These are phyloP conservation scores for Trematocara unimaculatum DNA, from an alignment of 2,113 vertebrate species.

Conservation along the genomic window DNA sequence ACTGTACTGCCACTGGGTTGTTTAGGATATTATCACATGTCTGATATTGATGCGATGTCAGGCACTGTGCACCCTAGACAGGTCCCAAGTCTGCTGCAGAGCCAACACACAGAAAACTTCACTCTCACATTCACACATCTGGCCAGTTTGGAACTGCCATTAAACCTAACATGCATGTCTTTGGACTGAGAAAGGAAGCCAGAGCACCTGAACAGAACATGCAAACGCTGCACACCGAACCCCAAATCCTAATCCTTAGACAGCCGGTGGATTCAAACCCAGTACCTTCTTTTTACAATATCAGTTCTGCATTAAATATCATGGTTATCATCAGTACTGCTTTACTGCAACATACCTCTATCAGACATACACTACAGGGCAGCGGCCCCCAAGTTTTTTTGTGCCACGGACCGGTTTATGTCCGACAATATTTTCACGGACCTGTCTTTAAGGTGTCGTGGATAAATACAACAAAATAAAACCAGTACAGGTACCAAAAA, in stretches of 20 bases:
- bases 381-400: rapidly evolving
- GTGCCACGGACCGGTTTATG: rapidly evolving
- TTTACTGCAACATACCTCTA: neutral
- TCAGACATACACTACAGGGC: neutral
- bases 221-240: neutral
- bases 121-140: neutral
- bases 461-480: neutral
- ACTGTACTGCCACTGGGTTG: neutral
- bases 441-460: neutral
- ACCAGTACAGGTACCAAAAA: neutral
- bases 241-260: neutral
- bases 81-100: rapidly evolving
- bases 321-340: neutral
- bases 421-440: neutral
- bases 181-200: neutral
- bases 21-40: neutral
- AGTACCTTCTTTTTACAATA: rapidly evolving
- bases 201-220: neutral
- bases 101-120: neutral
- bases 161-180: neutral
- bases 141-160: neutral
- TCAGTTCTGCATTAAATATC: neutral
- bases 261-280: neutral
- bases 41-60: neutral
- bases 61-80: neutral